Evolutionary conservation across 2,113 vertebrate species (phyloP).

Genomic region (Okapia johnstoni): DNA sequence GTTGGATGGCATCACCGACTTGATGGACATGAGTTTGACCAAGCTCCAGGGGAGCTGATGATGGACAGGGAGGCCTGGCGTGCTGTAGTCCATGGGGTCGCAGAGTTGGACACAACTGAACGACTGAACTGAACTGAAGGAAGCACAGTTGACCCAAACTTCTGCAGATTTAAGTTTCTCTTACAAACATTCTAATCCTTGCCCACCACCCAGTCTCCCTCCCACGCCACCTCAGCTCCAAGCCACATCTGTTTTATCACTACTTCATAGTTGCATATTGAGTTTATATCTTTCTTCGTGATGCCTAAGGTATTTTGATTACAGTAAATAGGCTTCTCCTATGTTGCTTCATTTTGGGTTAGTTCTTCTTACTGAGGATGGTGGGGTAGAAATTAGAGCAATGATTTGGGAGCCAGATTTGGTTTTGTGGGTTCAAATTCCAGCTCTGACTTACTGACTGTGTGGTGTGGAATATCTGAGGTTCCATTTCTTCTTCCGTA

Average conservation of each 20-base stretch:
- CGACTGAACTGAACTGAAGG: neutral
- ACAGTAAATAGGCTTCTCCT: neutral
- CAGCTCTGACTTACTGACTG: neutral
- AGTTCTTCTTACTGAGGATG: neutral
- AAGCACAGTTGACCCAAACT: neutral
- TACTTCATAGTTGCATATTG: accelerated
- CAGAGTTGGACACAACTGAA: neutral
- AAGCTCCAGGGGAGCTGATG: neutral
- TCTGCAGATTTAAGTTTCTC: neutral
- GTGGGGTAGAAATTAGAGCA: neutral
- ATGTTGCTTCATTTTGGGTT: neutral
- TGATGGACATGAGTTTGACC: neutral
- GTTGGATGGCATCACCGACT: neutral
- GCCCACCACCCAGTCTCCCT: neutral
- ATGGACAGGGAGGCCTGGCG: neutral
- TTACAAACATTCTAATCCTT: neutral
- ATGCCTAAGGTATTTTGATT: neutral
- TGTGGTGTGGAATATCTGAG: neutral
- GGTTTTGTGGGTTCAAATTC: neutral
- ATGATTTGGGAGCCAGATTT: neutral
- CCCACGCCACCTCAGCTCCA: accelerated
- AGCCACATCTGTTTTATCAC: neutral
- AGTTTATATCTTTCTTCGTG: neutral
- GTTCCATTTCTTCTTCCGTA: neutral
- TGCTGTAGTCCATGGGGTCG: neutral